phyloP scores from a whole-genome alignment of 2,113 vertebrate genomes.

The Chloroceryle aenea region DNA sequence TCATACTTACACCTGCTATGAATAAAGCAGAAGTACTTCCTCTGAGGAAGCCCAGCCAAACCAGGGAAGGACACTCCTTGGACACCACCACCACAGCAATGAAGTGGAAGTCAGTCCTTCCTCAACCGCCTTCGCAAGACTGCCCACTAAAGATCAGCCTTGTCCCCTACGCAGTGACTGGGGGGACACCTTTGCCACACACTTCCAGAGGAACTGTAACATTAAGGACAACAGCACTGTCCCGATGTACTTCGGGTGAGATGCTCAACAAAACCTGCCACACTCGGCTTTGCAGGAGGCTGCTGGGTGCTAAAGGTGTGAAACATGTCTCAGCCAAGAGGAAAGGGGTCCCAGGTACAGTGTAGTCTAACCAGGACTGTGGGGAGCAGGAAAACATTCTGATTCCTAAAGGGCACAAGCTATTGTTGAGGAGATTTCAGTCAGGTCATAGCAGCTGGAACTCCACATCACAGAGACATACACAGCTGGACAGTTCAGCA shows the following conservation, averaged over 20 bases:
- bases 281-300: background rate
- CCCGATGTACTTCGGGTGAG: background rate
- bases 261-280: background rate
- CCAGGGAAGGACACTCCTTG: background rate
- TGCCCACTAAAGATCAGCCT: background rate
- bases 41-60: background rate
- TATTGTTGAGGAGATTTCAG: constrained; percentile 6
- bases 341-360: background rate
- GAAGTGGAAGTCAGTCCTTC: background rate
- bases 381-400: background rate
- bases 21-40: background rate
- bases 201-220: background rate
- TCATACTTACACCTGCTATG: background rate
- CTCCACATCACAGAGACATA: background rate
- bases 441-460: background rate
- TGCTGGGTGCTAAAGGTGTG: background rate
- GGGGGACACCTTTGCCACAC: background rate
- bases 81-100: background rate
- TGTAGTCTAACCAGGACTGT: background rate
- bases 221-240: background rate
- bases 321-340: background rate
- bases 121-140: background rate
- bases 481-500: background rate
- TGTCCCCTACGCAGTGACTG: background rate
- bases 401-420: background rate